Percentiles rank a stretch among this genome's conserved stretches.
Conservation (phyloP, 1,140 invertebrate species). For the Drosophila nikananu region DNA sequence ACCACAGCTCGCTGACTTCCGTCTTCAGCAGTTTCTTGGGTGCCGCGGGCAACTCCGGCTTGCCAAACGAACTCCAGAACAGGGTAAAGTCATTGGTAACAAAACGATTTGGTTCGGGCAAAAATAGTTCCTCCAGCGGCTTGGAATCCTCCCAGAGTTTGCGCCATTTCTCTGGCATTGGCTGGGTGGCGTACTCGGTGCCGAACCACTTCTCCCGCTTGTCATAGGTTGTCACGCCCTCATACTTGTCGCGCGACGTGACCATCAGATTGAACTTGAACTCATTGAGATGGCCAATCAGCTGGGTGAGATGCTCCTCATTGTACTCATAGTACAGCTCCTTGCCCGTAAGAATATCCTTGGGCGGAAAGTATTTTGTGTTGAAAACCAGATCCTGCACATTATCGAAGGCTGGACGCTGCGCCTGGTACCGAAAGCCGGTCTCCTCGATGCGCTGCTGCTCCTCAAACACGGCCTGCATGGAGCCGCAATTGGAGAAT, state of each 20-base stretch:
- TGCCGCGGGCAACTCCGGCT: conserved; percentile 85
- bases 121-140: conserved; percentile 87
- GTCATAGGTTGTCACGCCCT: conserved; percentile 86
- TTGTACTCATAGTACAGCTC: conserved; percentile 92
- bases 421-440: conserved; percentile 90
- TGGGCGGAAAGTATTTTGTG: conserved; percentile 92
- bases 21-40: conserved; percentile 89
- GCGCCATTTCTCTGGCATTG: conserved; percentile 88
- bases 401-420: conserved; percentile 90
- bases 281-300: conserved; percentile 89
- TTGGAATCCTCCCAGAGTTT: conserved; percentile 87
- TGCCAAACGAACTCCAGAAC: conserved; percentile 81
- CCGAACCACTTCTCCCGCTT: conserved; percentile 89
- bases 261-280: conserved; percentile 92
- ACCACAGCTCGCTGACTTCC: conserved; percentile 92
- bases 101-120: conserved; percentile 93
- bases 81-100: conserved; percentile 93
- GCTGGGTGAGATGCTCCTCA: conserved; percentile 88
- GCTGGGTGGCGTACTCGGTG: conserved; percentile 82
- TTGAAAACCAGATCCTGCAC: conserved; percentile 91
- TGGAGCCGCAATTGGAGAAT: conserved; percentile 86
- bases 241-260: conserved; percentile 87
- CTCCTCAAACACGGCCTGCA: conserved; percentile 85
- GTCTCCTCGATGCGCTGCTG: conserved; percentile 89
- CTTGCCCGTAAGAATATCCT: conserved; percentile 92